Percentiles rank a stretch among this genome's conserved stretches.
Evolutionary conservation across 2,113 vertebrate genomes (phyloP).

Genomic region (Silurus meridionalis): DNA sequence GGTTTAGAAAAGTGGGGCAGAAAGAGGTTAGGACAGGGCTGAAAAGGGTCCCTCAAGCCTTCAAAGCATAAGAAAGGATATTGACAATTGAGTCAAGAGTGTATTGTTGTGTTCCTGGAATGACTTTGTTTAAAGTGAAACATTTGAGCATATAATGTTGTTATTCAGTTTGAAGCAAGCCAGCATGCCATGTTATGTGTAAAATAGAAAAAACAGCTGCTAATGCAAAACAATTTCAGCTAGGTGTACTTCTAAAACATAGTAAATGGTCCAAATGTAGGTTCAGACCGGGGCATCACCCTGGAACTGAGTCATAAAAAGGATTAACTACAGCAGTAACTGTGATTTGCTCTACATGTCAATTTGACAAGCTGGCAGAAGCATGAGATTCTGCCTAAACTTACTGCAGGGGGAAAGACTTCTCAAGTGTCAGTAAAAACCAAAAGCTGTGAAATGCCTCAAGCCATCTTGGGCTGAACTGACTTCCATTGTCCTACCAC

Average conservation of each 20-base stretch:
- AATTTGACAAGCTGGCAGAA: slow-evolving; percentile 26
- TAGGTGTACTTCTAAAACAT: not conserved
- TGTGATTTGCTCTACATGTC: not conserved
- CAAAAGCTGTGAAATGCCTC: not conserved
- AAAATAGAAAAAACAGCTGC: slow-evolving; percentile 9
- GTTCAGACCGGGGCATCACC: slow-evolving; percentile 2
- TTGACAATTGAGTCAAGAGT: slow-evolving; percentile 26
- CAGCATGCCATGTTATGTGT: not conserved
- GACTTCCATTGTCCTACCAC: slow-evolving; percentile 15
- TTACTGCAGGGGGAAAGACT: not conserved
- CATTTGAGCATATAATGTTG: slow-evolving; percentile 27
- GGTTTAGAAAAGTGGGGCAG: slow-evolving; percentile 63
- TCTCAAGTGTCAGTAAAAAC: slow-evolving; percentile 12
- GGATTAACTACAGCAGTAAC: slow-evolving; percentile 26
- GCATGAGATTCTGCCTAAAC: slow-evolving; percentile 4
- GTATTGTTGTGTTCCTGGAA: slow-evolving; percentile 22
- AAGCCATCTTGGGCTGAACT: not conserved
- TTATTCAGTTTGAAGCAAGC: slow-evolving; percentile 1
- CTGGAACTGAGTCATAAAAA: slow-evolving; percentile 17
- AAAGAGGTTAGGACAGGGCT: slow-evolving; percentile 56
- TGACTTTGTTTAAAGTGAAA: slow-evolving; percentile 40
- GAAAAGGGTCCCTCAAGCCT: slow-evolving; percentile 50
- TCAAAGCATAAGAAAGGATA: slow-evolving; percentile 37
- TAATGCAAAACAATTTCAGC: not conserved
- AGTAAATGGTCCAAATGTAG: not conserved